Conservation (phyloP, 2,113 vertebrate species). For the Cinclus mexicanus region DNA sequence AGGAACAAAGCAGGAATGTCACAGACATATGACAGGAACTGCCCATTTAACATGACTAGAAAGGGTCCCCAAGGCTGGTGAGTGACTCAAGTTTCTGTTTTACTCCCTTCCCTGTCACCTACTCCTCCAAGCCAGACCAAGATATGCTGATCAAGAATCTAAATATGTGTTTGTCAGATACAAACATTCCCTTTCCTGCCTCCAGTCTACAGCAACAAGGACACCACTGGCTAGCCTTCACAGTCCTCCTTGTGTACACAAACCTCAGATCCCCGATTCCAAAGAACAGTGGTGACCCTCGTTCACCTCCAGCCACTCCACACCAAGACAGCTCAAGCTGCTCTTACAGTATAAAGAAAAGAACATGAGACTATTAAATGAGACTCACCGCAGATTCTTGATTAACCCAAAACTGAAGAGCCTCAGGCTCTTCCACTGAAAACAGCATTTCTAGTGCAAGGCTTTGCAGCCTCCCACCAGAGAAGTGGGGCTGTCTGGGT, state of each 20-base stretch:
- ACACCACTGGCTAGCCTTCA: accelerated
- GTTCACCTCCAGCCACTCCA: accelerated
- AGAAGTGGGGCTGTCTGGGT: neutral
- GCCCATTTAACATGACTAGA: neutral
- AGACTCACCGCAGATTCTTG: accelerated
- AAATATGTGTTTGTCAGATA: accelerated
- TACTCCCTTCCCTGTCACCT: neutral
- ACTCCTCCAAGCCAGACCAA: neutral
- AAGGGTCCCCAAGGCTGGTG: accelerated
- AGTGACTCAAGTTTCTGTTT: neutral
- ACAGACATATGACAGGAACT: accelerated
- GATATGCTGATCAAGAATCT: neutral
- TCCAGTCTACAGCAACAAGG: neutral
- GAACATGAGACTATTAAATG: accelerated
- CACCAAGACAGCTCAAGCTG: neutral
- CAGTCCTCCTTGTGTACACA: accelerated
- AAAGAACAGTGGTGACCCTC: accelerated
- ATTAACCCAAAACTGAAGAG: neutral
- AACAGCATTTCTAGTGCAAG: neutral
- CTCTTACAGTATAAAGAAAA: neutral
- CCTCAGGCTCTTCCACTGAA: neutral
- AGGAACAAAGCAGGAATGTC: neutral
- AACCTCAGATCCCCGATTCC: accelerated
- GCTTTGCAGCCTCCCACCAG: neutral
- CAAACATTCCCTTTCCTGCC: neutral